These are phyloP conservation scores for Eupithecia subfuscata DNA, from an alignment of 2,888 invertebrate species.

Conservation along the genomic window DNA sequence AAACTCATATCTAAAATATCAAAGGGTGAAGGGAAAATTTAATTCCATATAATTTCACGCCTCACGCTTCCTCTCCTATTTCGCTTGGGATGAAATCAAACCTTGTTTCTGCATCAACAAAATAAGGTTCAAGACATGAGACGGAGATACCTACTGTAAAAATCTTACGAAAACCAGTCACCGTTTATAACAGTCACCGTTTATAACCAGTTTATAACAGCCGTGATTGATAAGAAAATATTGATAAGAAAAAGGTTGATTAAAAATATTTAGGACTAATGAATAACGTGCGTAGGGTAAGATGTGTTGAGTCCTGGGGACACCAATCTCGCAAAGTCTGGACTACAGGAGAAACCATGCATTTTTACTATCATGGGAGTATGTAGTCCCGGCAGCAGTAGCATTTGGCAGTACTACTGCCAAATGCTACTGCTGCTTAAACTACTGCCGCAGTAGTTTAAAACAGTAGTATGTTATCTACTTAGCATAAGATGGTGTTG, in stretches of 20 bases:
- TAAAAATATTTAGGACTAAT: background rate
- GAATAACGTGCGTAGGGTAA: background rate
- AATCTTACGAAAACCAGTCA: background rate
- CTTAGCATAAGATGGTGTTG: too few relatives aligned
- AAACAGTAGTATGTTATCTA: too few relatives aligned
- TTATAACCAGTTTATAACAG: constrained; percentile 6
- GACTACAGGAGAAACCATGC: background rate
- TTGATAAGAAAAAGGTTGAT: background rate
- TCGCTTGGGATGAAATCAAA: constrained; percentile 21
- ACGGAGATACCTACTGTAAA: constrained; percentile 13
- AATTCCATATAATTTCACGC: constrained; percentile 19
- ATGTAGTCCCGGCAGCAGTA: too few relatives aligned
- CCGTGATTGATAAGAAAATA: background rate
- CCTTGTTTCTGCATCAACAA: constrained; percentile 28
- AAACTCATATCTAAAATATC: background rate
- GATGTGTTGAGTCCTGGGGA: background rate
- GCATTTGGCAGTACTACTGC: too few relatives aligned
- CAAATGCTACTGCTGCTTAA: too few relatives aligned
- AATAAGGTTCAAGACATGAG: constrained; percentile 24
- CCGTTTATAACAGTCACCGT: constrained; percentile 5
- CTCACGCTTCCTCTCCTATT: constrained; percentile 11
- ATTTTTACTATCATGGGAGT: too few relatives aligned
- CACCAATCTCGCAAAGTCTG: background rate
- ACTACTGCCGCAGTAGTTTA: too few relatives aligned
- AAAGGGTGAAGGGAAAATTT: constrained; percentile 2